Conservation (phyloP, 2,797 vertebrate species). For the Ispidina lecontei region DNA sequence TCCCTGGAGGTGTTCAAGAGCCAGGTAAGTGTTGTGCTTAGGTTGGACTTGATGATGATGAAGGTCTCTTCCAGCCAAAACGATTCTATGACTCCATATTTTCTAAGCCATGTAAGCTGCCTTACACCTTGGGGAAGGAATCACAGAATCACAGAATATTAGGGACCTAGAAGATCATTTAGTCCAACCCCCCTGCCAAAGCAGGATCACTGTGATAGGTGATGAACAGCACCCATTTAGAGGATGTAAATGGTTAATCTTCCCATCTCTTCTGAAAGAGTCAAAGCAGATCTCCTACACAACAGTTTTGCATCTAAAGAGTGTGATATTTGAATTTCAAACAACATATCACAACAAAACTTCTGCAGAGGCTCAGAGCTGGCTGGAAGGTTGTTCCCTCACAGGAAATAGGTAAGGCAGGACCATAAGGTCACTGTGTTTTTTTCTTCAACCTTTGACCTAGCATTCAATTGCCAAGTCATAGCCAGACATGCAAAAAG, state of each 20-base stretch:
- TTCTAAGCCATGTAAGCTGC: background rate
- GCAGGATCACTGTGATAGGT: too few species aligned
- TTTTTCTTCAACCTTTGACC: constrained; percentile 58
- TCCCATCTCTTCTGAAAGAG: background rate
- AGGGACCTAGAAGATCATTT: too few species aligned
- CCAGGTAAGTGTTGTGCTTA: too few species aligned
- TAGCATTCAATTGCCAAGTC: background rate
- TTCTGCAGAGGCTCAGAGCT: background rate
- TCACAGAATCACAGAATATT: too few species aligned
- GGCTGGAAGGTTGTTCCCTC: background rate
- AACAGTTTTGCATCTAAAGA: background rate
- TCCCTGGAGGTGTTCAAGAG: too few species aligned
- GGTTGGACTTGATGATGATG: too few species aligned
- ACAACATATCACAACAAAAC: background rate
- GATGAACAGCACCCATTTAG: background rate
- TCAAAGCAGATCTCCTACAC: background rate
- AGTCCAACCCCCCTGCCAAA: too few species aligned
- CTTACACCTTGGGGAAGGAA: background rate
- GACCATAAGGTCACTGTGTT: constrained; percentile 20
- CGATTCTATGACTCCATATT: background rate
- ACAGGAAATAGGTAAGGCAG: constrained; percentile 52
- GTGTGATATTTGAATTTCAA: background rate
- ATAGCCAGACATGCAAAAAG: background rate
- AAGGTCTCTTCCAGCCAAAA: too few species aligned
- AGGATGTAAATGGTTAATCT: background rate